A percentile compares a stretch with the other conserved stretches of the same genome.
These are phyloP conservation scores for Caenorhabditis macrosperma DNA, from an alignment of 2,888 invertebrate species.

Conservation along the genomic window DNA sequence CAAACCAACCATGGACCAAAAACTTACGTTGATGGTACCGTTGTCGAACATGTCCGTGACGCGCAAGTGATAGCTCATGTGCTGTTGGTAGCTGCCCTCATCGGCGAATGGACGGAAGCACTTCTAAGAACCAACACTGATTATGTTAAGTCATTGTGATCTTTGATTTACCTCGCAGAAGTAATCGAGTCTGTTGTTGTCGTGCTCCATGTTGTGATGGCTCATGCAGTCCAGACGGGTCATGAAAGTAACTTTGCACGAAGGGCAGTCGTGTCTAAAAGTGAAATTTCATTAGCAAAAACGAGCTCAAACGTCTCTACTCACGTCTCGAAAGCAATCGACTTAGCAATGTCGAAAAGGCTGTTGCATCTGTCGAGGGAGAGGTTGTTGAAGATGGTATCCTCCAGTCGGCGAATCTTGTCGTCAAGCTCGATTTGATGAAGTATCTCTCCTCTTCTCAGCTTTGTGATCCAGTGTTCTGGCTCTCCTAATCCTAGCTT, in stretches of 20 bases:
- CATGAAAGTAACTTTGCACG: constrained; percentile 76
- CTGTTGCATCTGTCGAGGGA: constrained; percentile 63
- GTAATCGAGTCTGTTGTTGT: constrained; percentile 67
- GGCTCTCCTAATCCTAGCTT: constrained; percentile 77
- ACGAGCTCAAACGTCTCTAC: background rate
- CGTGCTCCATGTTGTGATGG: constrained; percentile 74
- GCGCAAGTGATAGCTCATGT: constrained; percentile 76
- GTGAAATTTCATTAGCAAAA: background rate
- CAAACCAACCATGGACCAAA: background rate
- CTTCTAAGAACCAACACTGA: constrained; percentile 29
- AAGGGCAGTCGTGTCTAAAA: constrained; percentile 76
- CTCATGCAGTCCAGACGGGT: constrained; percentile 75
- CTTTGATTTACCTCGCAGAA: constrained; percentile 75
- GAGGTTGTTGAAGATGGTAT: constrained; percentile 66
- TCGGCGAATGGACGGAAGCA: constrained; percentile 55
- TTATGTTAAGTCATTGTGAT: background rate
- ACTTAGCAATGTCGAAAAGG: constrained; percentile 71
- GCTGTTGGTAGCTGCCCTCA: constrained; percentile 65
- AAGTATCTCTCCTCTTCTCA: constrained; percentile 76
- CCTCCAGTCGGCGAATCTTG: constrained; percentile 70
- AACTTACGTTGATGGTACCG: constrained; percentile 16
- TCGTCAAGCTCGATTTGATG: constrained; percentile 72
- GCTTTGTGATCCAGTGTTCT: constrained; percentile 73
- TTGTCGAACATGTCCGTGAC: constrained; percentile 67
- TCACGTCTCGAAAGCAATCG: constrained; percentile 75